Evolutionary conservation across 1,140 invertebrate genomes (phyloP).

Genomic region (Sitobion miscanthi): DNA sequence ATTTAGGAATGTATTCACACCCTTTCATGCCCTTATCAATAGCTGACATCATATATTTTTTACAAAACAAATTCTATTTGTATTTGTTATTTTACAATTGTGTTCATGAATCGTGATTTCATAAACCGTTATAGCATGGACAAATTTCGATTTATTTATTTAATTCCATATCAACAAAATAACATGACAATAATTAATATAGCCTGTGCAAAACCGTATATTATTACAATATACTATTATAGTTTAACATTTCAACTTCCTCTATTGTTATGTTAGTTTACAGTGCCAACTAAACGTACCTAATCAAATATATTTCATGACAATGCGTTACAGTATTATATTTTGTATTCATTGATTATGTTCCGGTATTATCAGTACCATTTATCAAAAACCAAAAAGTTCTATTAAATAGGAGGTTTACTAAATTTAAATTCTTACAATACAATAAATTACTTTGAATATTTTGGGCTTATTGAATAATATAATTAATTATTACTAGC

Average conservation of each 20-base stretch:
- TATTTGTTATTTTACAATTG: background rate
- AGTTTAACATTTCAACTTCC: background rate
- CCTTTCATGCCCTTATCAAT: too few species aligned
- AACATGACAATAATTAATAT: background rate
- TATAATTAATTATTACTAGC: background rate
- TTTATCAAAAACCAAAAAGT: background rate
- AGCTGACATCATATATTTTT: too few species aligned
- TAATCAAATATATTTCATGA: background rate
- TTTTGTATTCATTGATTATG: background rate
- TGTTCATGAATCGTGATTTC: background rate
- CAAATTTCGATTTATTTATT: background rate
- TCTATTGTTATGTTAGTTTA: background rate
- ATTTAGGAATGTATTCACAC: too few species aligned
- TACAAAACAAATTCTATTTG: too few species aligned
- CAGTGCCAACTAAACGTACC: background rate
- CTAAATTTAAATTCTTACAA: background rate
- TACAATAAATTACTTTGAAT: background rate
- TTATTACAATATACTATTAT: background rate
- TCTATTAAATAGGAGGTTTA: background rate
- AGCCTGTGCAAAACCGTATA: background rate
- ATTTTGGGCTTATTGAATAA: background rate
- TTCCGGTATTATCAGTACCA: background rate
- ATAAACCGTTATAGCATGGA: background rate
- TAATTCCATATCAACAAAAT: background rate
- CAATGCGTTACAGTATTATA: too few species aligned